Evolutionary conservation across 2,888 invertebrate genomes (phyloP).

Genomic region (Synanthedon myopaeformis): DNA sequence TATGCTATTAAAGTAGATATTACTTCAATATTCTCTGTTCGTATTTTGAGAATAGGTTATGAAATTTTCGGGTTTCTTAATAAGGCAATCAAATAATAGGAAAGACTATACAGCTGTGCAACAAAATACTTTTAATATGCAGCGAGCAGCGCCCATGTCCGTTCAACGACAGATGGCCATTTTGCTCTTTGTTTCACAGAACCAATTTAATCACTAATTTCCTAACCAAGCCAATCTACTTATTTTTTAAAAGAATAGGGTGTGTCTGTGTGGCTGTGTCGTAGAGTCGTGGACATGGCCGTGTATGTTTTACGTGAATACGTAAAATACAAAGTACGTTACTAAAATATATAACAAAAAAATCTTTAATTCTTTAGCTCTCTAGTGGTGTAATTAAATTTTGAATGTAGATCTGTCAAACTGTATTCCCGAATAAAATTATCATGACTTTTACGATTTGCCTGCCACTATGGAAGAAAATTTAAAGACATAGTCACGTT

Average conservation of each 20-base stretch:
- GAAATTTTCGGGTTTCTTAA: not conserved
- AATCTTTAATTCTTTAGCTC: no score
- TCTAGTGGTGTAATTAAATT: no score
- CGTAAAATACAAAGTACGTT: no score
- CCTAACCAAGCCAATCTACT: not conserved
- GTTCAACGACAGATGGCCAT: conserved; percentile 35
- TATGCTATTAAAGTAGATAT: not conserved
- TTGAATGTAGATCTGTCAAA: no score
- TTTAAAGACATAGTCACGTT: no score
- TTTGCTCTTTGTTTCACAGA: conserved; percentile 19
- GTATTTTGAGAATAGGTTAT: not conserved
- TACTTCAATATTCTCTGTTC: not conserved
- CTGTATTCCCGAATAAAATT: no score
- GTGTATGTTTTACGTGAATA: not conserved
- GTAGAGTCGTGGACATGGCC: not conserved
- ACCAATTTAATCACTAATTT: conserved; percentile 9
- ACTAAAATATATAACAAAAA: no score
- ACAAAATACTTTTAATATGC: conserved; percentile 39
- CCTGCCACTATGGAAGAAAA: no score
- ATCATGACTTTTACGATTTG: no score
- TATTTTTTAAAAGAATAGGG: not conserved
- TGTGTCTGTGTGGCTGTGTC: no score
- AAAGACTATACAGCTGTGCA: conserved; percentile 38
- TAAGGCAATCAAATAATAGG: conserved; percentile 25
- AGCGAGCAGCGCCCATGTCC: conserved; percentile 31